Percentiles rank a stretch among this genome's conserved stretches.
Evolutionary conservation across 2,113 vertebrate genomes (phyloP).

Genomic region (Tragelaphus strepsiceros): DNA sequence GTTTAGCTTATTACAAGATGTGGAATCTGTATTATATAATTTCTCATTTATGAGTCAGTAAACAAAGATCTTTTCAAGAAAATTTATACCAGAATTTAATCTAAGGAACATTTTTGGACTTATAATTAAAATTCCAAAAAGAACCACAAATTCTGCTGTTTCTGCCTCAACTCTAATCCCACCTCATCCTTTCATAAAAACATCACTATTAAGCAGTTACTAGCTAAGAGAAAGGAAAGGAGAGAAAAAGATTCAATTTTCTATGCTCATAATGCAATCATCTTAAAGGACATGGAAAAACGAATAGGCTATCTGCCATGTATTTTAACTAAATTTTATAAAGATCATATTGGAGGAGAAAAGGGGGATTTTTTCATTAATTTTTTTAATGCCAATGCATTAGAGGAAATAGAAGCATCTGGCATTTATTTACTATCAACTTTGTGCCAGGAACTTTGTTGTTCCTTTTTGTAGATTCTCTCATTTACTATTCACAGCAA

Average conservation of each 20-base stretch:
- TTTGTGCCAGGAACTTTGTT: neutral
- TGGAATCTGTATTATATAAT: neutral
- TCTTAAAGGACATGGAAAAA: neutral
- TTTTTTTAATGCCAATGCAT: neutral
- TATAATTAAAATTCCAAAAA: constrained; percentile 48
- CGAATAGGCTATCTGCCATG: neutral
- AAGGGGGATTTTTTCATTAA: neutral
- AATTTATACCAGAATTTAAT: constrained; percentile 1
- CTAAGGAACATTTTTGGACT: constrained; percentile 1
- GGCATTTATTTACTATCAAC: neutral
- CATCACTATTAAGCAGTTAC: neutral
- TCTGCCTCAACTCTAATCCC: neutral
- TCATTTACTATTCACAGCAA: neutral
- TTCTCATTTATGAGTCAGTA: neutral
- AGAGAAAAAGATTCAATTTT: neutral
- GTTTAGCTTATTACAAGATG: neutral
- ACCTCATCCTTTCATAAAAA: neutral
- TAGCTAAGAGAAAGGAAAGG: neutral
- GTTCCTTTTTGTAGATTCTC: neutral
- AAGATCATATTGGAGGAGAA: neutral
- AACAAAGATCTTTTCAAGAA: constrained; percentile 41
- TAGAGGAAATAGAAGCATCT: neutral
- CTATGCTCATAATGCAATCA: neutral
- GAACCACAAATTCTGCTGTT: constrained; percentile 18
- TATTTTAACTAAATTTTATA: neutral